These are phyloP conservation scores for Morelia viridis DNA, from an alignment of 2,797 vertebrate genomes.

Conservation along the genomic window DNA sequence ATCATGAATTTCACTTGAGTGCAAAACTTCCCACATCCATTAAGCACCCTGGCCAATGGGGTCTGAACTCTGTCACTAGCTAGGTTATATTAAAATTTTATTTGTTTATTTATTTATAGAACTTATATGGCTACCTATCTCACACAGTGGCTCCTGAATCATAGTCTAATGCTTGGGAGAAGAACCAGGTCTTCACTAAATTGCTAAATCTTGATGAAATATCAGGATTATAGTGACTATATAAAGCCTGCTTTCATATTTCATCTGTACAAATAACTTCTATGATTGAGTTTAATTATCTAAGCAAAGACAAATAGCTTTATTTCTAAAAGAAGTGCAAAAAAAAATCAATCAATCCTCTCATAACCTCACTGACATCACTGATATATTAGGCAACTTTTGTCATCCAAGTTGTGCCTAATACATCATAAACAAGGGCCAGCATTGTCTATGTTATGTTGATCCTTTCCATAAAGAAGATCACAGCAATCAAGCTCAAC, in stretches of 20 bases:
- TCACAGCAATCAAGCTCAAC: constrained; percentile 1
- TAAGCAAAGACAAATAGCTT: neutral
- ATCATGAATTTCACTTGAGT: neutral
- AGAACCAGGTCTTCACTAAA: neutral
- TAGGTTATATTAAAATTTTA: neutral
- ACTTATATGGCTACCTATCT: neutral
- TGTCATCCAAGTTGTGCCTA: neutral
- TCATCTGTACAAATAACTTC: neutral
- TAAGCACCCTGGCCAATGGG: neutral
- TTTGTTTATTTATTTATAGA: neutral
- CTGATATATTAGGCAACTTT: constrained; percentile 22
- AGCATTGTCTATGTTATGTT: neutral
- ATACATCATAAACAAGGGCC: constrained; percentile 8
- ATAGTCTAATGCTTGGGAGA: neutral
- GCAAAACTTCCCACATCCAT: neutral
- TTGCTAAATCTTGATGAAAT: neutral
- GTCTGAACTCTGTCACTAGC: neutral
- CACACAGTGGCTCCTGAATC: neutral
- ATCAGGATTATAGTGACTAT: neutral
- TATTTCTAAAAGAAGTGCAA: neutral
- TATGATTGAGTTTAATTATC: neutral
- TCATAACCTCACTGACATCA: neutral
- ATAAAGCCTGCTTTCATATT: neutral
- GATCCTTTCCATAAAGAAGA: constrained; percentile 20
- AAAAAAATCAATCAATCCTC: neutral